These are phyloP conservation scores for Alviniconcha marisindica DNA, from an alignment of 1,140 invertebrate species.

Conservation along the genomic window DNA sequence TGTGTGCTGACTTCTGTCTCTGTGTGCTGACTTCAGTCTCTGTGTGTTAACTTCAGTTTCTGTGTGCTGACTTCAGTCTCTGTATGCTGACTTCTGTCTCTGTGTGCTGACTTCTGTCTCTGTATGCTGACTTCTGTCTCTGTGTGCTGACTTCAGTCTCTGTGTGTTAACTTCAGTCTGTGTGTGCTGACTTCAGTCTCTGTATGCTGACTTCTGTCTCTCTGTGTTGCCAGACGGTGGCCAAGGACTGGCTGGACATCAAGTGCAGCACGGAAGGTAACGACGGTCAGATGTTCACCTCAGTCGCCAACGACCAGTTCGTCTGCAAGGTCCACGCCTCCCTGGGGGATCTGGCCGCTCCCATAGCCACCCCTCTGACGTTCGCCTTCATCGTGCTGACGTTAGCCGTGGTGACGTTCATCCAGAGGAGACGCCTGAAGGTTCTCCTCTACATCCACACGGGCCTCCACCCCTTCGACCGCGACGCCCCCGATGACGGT, in stretches of 20 bases:
- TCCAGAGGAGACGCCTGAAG: conserved; percentile 55
- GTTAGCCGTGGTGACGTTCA: conserved; percentile 40
- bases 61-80: too few species aligned
- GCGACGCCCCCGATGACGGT: conserved; percentile 44
- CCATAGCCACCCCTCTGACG: conserved; percentile 43
- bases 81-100: not conserved
- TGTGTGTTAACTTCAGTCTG: too few species aligned
- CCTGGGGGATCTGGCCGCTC: conserved; percentile 35
- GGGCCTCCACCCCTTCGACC: conserved; percentile 64
- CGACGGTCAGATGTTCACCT: conserved; percentile 51
- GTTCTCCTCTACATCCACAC: conserved; percentile 61
- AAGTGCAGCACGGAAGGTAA: conserved; percentile 53
- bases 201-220: not conserved
- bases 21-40: too few species aligned
- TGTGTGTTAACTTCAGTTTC: too few species aligned
- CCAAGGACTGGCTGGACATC: conserved; percentile 42
- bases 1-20: too few species aligned
- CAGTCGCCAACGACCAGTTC: conserved; percentile 55
- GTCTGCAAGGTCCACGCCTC: conserved; percentile 43
- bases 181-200: too few species aligned
- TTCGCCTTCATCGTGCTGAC: conserved; percentile 45
- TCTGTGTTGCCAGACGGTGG: not conserved
- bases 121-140: not conserved
- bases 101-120: not conserved
- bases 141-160: not conserved